Conservation (phyloP, 2,113 vertebrate species). For the Caranx melampygus region DNA sequence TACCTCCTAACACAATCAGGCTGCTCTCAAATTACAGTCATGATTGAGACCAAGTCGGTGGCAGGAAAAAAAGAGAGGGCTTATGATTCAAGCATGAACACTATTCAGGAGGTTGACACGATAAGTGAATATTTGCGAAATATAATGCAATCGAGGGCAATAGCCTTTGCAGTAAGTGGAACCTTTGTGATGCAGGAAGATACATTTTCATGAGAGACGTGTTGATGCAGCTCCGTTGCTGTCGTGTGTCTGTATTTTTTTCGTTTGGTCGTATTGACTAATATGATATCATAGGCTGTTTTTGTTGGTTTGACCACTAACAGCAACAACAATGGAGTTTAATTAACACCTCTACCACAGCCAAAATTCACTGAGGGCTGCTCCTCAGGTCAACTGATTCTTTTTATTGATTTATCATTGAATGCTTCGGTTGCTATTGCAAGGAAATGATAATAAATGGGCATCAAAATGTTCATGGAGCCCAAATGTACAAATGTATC, state of each 20-base stretch:
- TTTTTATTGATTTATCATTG: neutral
- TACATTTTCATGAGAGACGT: neutral
- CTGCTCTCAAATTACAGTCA: conserved; percentile 70
- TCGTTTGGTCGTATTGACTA: neutral
- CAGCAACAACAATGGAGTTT: neutral
- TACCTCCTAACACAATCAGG: conserved; percentile 68
- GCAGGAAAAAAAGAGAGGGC: conserved; percentile 49
- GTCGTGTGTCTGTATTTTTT: neutral
- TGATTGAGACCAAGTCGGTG: conserved; percentile 59
- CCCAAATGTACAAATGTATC: neutral
- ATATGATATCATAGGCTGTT: neutral
- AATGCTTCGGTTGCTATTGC: neutral
- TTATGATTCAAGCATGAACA: conserved; percentile 39
- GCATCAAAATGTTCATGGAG: neutral
- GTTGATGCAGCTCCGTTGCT: neutral
- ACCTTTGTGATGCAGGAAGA: conserved; percentile 4
- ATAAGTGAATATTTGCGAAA: conserved; percentile 39
- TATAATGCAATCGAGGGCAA: conserved; percentile 15
- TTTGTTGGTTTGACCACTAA: neutral
- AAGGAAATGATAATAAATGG: neutral
- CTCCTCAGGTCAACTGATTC: neutral
- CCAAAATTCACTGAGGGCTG: neutral
- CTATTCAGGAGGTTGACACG: conserved; percentile 7
- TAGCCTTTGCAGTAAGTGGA: neutral
- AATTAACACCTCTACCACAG: neutral